Evolutionary conservation across 2,113 vertebrate species (phyloP).

Genomic region (Cepphus grylle): DNA sequence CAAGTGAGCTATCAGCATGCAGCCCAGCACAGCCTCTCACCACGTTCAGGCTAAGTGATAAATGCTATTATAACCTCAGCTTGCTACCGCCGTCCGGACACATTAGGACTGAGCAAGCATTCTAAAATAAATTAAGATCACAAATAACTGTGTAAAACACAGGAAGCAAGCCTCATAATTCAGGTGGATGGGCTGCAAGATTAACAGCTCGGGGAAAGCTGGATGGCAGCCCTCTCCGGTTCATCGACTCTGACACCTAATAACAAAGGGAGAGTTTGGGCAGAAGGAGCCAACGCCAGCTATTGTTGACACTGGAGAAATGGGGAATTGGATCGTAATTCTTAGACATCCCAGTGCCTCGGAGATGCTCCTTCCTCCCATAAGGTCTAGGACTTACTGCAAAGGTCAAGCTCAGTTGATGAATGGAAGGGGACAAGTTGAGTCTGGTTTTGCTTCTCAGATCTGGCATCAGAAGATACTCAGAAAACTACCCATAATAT

Average conservation of each 20-base stretch:
- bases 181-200: constrained; percentile 49
- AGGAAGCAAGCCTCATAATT: constrained; percentile 54
- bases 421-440: background rate
- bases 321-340: background rate
- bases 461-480: background rate
- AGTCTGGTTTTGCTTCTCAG: background rate
- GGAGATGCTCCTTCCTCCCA: background rate
- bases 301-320: constrained; percentile 2
- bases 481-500: background rate
- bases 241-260: constrained; percentile 22
- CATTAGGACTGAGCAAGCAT: constrained; percentile 58
- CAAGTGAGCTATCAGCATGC: constrained; percentile 63
- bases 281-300: background rate
- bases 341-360: background rate
- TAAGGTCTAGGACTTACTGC: background rate
- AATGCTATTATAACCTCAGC: constrained; percentile 60
- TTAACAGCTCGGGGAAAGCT: constrained; percentile 30
- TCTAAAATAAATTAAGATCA: constrained; percentile 68
- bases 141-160: constrained; percentile 63
- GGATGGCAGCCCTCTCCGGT: background rate
- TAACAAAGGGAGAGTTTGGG: constrained; percentile 4
- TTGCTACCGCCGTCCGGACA: constrained; percentile 1
- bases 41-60: constrained; percentile 46
- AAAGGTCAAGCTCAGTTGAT: background rate
- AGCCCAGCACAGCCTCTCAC: constrained; percentile 39